Base-by-base conservation (phyloP, 2,113 vertebrate genomes). In the Oryzias melastigma region DNA sequence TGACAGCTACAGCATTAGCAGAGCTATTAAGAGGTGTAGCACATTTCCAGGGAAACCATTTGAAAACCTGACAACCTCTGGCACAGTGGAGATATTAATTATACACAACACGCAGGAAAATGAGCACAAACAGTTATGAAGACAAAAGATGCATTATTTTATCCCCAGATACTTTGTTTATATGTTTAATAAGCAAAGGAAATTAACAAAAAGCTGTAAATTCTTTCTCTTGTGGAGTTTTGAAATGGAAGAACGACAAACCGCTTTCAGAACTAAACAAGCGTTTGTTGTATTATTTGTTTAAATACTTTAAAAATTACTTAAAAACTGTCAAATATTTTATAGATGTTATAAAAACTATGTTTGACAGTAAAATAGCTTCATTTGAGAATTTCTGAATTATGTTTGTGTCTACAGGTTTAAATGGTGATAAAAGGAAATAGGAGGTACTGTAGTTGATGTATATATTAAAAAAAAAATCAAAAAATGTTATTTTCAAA, bases 1-100 rank as follows among this genome's bases (percentile, higher is more conserved):
- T 97, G 95, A 98, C 96, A 98, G 96, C 94, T 96, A 96, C 95
- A 96, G 94, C 94, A 95, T 98, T 97, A 98, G 95, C 94, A 92
- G 92, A 93, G 94, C 96, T 95, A 97, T 98, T 98, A 98, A 95
- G 96, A 98, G 95, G 95, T 98, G 96, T 97, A 96, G 95, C 96
- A 98, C 95, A 98, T 96, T 98, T 96, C 94, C 94, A 97, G 94
- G 94, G 95, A 98, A 98, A 96, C 95, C 93, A 95, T 97, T 96
- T 98, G 95, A 98, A 96, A 98, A 98, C 98, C 22, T 97, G 95
- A 98, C 95, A 97, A 95, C 83, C 94, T 90, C 92, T 90, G 91
- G 94, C 94, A 93, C 93, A 88, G 89, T 93, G 94, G 92, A 92
- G 94, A 95, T 95, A 96, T 98, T 98, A 98, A 98, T 98, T 99